Evolutionary conservation across 2,113 vertebrate genomes (phyloP).

Genomic region (Alligator sinensis): DNA sequence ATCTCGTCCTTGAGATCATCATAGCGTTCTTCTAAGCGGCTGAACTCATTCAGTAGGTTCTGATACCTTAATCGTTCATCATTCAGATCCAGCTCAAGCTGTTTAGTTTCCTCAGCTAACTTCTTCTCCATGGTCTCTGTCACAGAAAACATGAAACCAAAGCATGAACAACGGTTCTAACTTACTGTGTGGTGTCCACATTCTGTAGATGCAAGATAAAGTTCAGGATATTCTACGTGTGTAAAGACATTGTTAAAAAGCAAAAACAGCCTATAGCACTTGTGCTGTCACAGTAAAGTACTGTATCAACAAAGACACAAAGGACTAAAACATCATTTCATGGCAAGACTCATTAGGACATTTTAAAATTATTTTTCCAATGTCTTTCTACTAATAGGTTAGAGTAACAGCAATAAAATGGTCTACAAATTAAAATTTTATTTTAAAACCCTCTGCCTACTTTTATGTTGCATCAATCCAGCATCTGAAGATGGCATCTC

Average conservation of each 20-base stretch:
- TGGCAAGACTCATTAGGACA: background rate
- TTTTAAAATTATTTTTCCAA: background rate
- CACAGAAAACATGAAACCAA: background rate
- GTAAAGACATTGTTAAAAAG: background rate
- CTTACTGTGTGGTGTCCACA: background rate
- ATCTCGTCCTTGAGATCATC: slow-evolving; percentile 95
- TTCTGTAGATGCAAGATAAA: background rate
- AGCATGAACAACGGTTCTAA: slow-evolving; percentile 8
- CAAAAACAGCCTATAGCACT: background rate
- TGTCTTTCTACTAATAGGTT: background rate
- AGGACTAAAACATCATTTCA: background rate
- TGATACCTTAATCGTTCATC: slow-evolving; percentile 96
- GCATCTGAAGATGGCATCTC: background rate
- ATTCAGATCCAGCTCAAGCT: slow-evolving; percentile 94
- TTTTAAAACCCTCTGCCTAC: background rate
- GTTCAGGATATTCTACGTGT: too few species aligned
- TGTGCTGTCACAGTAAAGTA: background rate
- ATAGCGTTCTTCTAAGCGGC: slow-evolving; percentile 94
- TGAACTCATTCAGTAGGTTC: slow-evolving; percentile 96
- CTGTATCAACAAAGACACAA: background rate
- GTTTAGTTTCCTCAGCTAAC: slow-evolving; percentile 91
- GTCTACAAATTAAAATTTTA: background rate
- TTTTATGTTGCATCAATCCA: background rate
- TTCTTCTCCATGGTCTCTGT: slow-evolving; percentile 93
- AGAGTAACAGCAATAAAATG: background rate